A percentile compares a stretch with the other conserved stretches of the same genome.
Evolutionary conservation across 2,113 vertebrate species (phyloP).

Genomic region (Scytalopus superciliaris): DNA sequence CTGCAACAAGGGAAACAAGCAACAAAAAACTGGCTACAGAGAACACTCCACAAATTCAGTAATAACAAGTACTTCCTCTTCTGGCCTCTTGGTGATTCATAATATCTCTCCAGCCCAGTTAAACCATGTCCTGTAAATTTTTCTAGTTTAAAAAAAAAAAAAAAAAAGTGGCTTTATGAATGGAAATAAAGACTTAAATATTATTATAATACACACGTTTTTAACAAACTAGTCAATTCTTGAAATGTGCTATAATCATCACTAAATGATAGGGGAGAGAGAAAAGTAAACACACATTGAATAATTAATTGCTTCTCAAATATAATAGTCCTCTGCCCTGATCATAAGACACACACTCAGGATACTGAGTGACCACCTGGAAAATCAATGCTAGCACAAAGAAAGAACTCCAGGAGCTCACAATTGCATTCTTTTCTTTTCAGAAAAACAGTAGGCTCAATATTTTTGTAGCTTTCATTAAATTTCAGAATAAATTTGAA

Average conservation of each 20-base stretch:
- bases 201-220: not conserved
- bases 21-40: not conserved
- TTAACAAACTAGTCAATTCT: not conserved
- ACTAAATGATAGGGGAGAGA: not conserved
- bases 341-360: not conserved
- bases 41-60: not conserved
- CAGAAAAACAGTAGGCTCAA: not conserved
- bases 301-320: not conserved
- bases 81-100: not conserved
- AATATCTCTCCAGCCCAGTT: not conserved
- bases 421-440: not conserved
- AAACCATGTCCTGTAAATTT: not conserved
- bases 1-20: not conserved
- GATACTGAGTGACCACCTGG: not conserved
- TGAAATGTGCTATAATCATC: not conserved
- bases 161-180: not conserved
- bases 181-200: not conserved
- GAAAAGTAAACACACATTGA: not conserved
- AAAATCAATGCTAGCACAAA: not conserved
- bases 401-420: not conserved
- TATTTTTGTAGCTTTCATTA: not conserved
- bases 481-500: constrained; percentile 10
- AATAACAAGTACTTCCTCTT: not conserved
- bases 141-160: not conserved
- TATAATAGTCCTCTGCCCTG: not conserved